Percentiles rank a stretch among this genome's conserved stretches.
Conservation (phyloP, 2,113 vertebrate species). For the Callopanchax toddi region DNA sequence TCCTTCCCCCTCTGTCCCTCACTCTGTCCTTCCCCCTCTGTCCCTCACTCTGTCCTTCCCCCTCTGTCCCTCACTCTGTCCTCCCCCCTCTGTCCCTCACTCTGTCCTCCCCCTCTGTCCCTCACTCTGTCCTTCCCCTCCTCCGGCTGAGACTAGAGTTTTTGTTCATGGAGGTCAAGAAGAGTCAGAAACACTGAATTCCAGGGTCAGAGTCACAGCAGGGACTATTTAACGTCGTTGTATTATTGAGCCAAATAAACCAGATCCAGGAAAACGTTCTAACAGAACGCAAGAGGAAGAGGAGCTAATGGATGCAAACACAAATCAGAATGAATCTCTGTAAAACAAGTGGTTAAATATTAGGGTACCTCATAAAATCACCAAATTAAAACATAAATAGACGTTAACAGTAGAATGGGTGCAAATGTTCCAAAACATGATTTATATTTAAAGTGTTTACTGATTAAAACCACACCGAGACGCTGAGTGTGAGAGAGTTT, state of each 20-base stretch:
- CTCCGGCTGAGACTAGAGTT: slow-evolving; percentile 36
- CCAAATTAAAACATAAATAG: too few relatives aligned
- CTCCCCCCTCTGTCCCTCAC: too few relatives aligned
- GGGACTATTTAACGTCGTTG: slow-evolving; percentile 3
- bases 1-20: too few relatives aligned
- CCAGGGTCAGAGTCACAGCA: slow-evolving; percentile 41
- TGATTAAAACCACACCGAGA: too few relatives aligned
- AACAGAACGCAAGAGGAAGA: accelerated
- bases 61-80: background rate
- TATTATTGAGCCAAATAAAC: background rate
- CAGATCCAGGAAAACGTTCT: background rate
- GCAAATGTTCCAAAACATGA: too few relatives aligned
- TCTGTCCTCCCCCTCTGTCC: background rate
- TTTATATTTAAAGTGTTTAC: too few relatives aligned
- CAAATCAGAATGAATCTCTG: background rate
- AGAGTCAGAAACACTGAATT: slow-evolving; percentile 42
- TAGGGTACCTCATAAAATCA: too few relatives aligned
- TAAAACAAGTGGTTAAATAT: too few relatives aligned
- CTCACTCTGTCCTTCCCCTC: background rate
- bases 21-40: background rate
- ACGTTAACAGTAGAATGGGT: too few relatives aligned
- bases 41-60: too few relatives aligned
- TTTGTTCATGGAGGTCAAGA: slow-evolving; percentile 52
- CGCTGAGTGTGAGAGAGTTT: too few relatives aligned
- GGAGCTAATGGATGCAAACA: background rate